phyloP scores from a whole-genome alignment of 2,888 invertebrate species.

The Oligia fasciuncula region DNA sequence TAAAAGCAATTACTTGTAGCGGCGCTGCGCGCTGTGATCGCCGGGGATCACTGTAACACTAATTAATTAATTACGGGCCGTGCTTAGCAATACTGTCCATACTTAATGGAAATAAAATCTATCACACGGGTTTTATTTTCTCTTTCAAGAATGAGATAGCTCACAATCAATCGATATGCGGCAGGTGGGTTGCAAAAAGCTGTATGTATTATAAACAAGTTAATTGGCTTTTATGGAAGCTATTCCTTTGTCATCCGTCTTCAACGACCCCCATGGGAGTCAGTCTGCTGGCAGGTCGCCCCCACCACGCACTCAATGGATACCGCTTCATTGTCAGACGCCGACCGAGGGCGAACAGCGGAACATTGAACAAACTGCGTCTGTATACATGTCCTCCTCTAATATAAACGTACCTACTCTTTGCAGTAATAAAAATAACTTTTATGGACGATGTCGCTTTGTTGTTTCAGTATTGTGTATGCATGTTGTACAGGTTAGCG shows the following conservation, averaged over 20 bases:
- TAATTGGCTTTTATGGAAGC: slow-evolving; percentile 41
- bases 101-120: not conserved
- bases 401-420: slow-evolving; percentile 23
- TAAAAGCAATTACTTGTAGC: slow-evolving; percentile 22
- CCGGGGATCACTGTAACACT: not conserved
- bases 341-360: slow-evolving; percentile 19
- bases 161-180: slow-evolving; percentile 25
- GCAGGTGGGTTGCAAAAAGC: slow-evolving; percentile 32
- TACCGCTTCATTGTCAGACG: slow-evolving; percentile 22
- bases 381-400: slow-evolving; percentile 15
- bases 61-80: slow-evolving; percentile 13
- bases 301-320: slow-evolving; percentile 21
- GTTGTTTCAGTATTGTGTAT: slow-evolving; percentile 53
- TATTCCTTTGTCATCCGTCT: slow-evolving; percentile 18
- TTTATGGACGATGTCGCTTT: slow-evolving; percentile 60
- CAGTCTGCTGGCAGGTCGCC: slow-evolving; percentile 4
- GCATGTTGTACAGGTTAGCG: slow-evolving; percentile 29
- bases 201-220: slow-evolving; percentile 32
- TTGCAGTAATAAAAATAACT: slow-evolving; percentile 58
- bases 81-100: not conserved
- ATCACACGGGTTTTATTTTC: not conserved
- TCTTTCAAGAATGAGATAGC: not conserved
- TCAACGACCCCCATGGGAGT: slow-evolving; percentile 22
- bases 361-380: slow-evolving; percentile 37
- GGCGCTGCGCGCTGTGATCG: not conserved